Percentiles rank a stretch among this genome's conserved stretches.
phyloP scores from a whole-genome alignment of 2,797 vertebrate genomes.

The Uromys caudimaculatus region DNA sequence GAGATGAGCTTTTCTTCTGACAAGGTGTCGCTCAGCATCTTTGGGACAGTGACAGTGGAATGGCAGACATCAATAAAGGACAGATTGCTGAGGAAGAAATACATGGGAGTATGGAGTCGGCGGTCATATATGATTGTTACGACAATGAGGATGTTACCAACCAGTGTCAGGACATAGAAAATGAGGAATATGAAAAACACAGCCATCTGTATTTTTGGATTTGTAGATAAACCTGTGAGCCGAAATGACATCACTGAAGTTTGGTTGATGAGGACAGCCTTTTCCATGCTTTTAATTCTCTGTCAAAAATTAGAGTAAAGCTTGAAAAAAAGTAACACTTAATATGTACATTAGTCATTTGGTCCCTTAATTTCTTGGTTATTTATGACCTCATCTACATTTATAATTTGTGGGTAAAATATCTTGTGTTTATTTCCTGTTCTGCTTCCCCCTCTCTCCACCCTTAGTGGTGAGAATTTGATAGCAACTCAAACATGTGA shows the following conservation, averaged over 20 bases:
- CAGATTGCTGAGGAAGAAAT: conserved; percentile 85
- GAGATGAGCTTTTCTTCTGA: conserved; percentile 80
- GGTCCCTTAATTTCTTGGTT: conserved; percentile 13
- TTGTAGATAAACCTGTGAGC: conserved; percentile 76
- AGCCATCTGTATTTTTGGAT: conserved; percentile 61
- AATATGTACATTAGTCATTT: background rate
- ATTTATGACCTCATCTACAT: background rate
- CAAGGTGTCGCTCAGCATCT: conserved; percentile 81
- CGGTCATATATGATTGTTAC: conserved; percentile 75
- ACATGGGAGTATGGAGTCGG: conserved; percentile 85
- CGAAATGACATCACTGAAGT: conserved; percentile 68
- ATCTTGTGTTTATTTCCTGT: background rate
- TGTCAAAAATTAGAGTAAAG: conserved; percentile 49
- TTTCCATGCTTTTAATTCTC: conserved; percentile 65
- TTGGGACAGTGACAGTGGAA: conserved; percentile 84
- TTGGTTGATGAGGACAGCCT: conserved; percentile 62
- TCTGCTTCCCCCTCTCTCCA: fast-evolving
- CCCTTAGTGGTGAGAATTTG: background rate
- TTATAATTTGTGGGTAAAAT: conserved; percentile 19
- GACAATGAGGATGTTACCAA: conserved; percentile 82
- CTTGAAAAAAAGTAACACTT: background rate
- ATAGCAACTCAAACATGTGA: background rate
- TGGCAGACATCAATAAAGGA: conserved; percentile 86
- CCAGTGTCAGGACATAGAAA: conserved; percentile 80
- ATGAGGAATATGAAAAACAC: conserved; percentile 80